These are phyloP conservation scores for Corydoras maculifer DNA, from an alignment of 2,113 vertebrate species.

Conservation along the genomic window DNA sequence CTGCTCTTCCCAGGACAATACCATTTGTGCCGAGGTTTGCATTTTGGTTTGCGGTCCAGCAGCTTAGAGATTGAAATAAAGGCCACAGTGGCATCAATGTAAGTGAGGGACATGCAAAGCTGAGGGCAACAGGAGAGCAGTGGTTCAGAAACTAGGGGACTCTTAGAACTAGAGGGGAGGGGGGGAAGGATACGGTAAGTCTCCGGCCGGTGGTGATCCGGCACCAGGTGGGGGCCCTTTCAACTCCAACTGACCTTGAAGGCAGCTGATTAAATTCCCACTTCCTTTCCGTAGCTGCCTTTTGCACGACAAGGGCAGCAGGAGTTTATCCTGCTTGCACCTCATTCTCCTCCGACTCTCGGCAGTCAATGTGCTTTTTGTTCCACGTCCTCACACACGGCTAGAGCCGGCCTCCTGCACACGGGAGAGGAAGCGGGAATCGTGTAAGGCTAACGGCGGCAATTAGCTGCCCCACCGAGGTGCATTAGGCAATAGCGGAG, in stretches of 20 bases:
- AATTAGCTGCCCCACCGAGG: constrained; percentile 3
- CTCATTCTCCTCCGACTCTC: constrained; percentile 27
- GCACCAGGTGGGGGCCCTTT: constrained; percentile 44
- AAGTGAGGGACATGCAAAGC: background rate
- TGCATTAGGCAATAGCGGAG: background rate
- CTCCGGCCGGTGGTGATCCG: constrained; percentile 32
- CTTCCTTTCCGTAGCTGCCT: constrained; percentile 50
- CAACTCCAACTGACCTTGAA: constrained; percentile 63
- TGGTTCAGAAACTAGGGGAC: constrained; percentile 9
- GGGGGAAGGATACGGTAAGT: background rate
- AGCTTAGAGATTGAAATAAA: too few species aligned
- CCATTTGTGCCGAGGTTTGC: too few species aligned
- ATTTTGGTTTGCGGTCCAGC: too few species aligned
- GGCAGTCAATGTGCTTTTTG: constrained; percentile 54
- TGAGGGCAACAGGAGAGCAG: background rate
- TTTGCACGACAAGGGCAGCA: constrained; percentile 27
- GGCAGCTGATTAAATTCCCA: constrained; percentile 54
- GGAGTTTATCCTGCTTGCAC: constrained; percentile 41
- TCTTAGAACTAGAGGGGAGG: background rate
- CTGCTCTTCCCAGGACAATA: background rate
- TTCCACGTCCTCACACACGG: constrained; percentile 31
- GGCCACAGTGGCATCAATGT: too few species aligned
- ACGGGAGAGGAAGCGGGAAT: constrained; percentile 22
- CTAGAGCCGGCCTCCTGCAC: background rate
- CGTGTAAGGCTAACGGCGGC: constrained; percentile 8